A percentile compares a stretch with the other conserved stretches of the same genome.
Conservation (phyloP, 2,797 vertebrate genomes). For the Sphaeramia orbicularis region DNA sequence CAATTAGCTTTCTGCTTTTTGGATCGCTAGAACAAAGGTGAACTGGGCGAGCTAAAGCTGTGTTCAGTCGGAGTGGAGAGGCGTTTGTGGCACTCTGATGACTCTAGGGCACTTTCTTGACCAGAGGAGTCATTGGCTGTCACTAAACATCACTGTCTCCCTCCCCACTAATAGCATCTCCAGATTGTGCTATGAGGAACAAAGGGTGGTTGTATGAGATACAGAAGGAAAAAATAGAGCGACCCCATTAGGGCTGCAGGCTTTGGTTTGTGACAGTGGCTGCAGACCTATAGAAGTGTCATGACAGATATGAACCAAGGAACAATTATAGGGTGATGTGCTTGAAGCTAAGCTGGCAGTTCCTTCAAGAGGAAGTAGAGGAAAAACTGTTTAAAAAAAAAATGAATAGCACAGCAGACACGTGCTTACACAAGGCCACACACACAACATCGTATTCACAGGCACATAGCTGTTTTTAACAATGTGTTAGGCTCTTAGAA, state of each 20-base stretch:
- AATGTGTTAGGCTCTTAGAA: constrained; percentile 11
- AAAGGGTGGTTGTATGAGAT: constrained; percentile 77
- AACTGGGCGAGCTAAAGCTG: constrained; percentile 60
- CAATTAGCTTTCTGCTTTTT: constrained; percentile 81
- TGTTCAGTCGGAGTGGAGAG: constrained; percentile 61
- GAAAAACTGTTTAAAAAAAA: constrained; percentile 23
- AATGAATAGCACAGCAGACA: constrained; percentile 42
- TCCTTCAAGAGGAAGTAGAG: constrained; percentile 33
- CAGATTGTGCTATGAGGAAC: constrained; percentile 82
- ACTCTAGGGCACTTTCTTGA: constrained; percentile 81
- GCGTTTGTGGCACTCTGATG: constrained; percentile 77
- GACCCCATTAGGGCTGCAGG: constrained; percentile 73
- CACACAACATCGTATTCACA: background rate
- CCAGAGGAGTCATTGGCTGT: constrained; percentile 83
- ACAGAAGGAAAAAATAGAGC: constrained; percentile 60
- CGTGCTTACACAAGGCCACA: background rate
- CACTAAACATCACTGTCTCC: constrained; percentile 86
- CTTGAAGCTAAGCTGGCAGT: constrained; percentile 64
- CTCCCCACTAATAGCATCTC: constrained; percentile 84
- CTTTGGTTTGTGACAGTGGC: constrained; percentile 70
- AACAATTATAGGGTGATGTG: constrained; percentile 75
- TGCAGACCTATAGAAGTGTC: constrained; percentile 73
- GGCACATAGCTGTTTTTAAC: background rate
- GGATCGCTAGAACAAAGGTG: constrained; percentile 84
- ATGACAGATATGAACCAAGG: constrained; percentile 71